phyloP scores from a whole-genome alignment of 2,113 vertebrate species.

The Benitochromis conjunctus region DNA sequence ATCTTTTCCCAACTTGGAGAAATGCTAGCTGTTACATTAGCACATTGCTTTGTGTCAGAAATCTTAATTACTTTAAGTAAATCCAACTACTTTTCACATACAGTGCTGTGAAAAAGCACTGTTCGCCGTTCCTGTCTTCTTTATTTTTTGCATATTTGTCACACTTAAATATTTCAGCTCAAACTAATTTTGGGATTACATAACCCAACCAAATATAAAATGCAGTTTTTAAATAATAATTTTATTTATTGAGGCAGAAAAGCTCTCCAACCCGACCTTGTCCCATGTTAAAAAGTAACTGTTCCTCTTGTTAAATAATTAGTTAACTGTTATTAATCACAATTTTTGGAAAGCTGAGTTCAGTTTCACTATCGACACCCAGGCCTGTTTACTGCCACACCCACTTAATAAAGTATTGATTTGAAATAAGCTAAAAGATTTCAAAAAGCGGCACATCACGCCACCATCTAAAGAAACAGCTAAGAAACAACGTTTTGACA shows the following conservation, averaged over 20 bases:
- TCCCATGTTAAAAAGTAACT: no score
- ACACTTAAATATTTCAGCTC: neutral
- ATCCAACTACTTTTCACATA: neutral
- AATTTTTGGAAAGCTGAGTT: no score
- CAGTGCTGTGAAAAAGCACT: neutral
- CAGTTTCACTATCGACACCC: no score
- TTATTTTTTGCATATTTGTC: neutral
- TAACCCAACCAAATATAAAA: neutral
- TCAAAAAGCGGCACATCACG: neutral
- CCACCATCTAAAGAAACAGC: neutral
- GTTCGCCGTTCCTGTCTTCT: neutral
- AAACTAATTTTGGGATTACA: neutral
- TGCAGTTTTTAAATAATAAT: no score
- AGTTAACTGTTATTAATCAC: no score
- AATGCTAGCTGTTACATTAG: neutral
- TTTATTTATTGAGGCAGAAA: no score
- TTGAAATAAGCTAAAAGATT: neutral
- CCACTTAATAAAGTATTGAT: no score
- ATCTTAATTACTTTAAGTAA: neutral
- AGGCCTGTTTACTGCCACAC: no score
- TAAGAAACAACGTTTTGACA: neutral
- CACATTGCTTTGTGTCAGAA: neutral
- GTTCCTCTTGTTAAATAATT: no score
- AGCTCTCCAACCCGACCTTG: no score
- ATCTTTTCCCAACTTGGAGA: neutral